Evolutionary conservation across 2,113 vertebrate genomes (phyloP).

Genomic region (Notothenia coriiceps): DNA sequence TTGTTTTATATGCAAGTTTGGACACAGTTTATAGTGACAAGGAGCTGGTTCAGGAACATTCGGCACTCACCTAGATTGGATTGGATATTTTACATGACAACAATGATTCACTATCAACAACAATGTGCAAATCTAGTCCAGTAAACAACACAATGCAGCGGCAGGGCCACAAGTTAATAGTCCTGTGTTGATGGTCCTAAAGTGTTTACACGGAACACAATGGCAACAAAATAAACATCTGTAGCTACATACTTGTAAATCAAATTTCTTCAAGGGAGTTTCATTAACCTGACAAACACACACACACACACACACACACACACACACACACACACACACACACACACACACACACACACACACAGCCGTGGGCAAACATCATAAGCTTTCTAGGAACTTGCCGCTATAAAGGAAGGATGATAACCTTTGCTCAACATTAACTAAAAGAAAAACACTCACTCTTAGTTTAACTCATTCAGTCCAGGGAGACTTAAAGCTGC

Average conservation of each 20-base stretch:
- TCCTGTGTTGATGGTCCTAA: background rate
- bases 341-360: background rate
- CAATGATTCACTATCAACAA: constrained; percentile 6
- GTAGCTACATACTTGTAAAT: background rate
- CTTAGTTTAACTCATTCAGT: constrained; percentile 24
- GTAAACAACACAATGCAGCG: background rate
- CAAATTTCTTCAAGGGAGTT: constrained; percentile 23
- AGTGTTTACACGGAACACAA: constrained; percentile 12
- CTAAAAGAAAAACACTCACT: constrained; percentile 27
- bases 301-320: constrained; percentile 5
- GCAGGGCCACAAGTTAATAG: constrained; percentile 10
- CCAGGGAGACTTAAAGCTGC: background rate
- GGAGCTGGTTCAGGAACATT: background rate
- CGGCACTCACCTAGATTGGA: background rate
- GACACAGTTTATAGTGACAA: background rate
- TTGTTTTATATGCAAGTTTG: background rate
- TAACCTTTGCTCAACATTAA: constrained; percentile 54
- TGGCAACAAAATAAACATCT: background rate
- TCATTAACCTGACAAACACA: constrained; percentile 28
- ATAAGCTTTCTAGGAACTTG: constrained; percentile 52
- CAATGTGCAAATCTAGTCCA: background rate
- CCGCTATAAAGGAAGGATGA: constrained; percentile 19
- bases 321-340: background rate
- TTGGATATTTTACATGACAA: background rate
- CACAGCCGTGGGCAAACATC: constrained; percentile 8